Conservation (phyloP, 2,113 vertebrate genomes). For the Equus quagga region DNA sequence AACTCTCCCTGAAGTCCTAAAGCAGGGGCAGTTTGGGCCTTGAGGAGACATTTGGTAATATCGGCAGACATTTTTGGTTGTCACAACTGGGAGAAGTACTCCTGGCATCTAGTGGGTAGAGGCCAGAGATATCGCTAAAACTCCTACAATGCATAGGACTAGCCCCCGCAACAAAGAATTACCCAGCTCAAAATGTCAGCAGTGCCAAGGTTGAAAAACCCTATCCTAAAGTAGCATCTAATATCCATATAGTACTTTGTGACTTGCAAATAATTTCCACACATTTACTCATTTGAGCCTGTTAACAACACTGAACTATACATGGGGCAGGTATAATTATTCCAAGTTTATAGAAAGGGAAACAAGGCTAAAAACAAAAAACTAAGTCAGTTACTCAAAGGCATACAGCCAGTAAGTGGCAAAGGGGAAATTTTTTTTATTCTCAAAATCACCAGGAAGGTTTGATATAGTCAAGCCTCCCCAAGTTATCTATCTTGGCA, state of each 20-base stretch:
- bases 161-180: not conserved
- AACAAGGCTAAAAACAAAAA: constrained; percentile 6
- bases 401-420: not conserved
- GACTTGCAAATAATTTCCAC: not conserved
- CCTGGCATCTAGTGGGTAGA: not conserved
- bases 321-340: not conserved
- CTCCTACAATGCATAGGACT: not conserved
- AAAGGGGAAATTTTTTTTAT: not conserved
- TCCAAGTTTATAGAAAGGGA: not conserved
- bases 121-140: not conserved
- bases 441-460: not conserved
- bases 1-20: not conserved
- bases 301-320: not conserved
- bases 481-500: not conserved
- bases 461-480: not conserved
- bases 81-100: not conserved
- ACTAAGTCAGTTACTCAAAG: not conserved
- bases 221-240: not conserved
- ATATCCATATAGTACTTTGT: not conserved
- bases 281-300: not conserved
- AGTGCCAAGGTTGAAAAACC: not conserved
- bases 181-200: not conserved
- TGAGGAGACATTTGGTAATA: not conserved
- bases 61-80: not conserved
- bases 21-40: not conserved